phyloP scores from a whole-genome alignment of 2,797 vertebrate species.

The Eospalax fontanierii region DNA sequence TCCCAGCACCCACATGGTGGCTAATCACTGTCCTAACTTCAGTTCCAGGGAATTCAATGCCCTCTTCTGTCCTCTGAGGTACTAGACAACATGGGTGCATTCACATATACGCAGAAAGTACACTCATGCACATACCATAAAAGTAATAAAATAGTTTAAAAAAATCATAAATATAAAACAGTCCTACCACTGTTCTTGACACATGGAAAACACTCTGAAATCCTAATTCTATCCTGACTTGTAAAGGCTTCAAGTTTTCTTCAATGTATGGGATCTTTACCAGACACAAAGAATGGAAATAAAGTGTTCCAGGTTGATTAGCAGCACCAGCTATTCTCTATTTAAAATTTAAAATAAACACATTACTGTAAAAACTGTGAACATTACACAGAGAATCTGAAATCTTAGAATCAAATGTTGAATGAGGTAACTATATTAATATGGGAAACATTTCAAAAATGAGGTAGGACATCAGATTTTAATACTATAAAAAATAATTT shows the following conservation, averaged over 20 bases:
- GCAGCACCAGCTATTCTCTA: neutral
- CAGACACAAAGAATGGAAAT: slow-evolving; percentile 38
- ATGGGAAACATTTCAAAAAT: slow-evolving; percentile 58
- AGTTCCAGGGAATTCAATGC: too few relatives aligned
- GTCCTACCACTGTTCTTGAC: neutral
- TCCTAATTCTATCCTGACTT: slow-evolving; percentile 52
- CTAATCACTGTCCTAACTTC: too few relatives aligned
- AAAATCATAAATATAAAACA: slow-evolving; percentile 52
- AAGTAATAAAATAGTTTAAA: too few relatives aligned
- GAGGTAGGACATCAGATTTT: slow-evolving; percentile 32
- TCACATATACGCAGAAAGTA: too few relatives aligned
- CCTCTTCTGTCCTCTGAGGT: too few relatives aligned
- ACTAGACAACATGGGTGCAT: too few relatives aligned
- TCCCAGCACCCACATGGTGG: too few relatives aligned
- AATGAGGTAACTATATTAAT: neutral
- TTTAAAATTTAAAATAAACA: slow-evolving; percentile 69
- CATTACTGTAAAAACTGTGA: slow-evolving; percentile 52
- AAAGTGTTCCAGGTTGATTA: slow-evolving; percentile 36
- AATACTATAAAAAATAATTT: neutral
- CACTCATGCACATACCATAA: too few relatives aligned
- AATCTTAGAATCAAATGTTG: slow-evolving; percentile 65
- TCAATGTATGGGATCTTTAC: slow-evolving; percentile 6
- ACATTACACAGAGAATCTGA: slow-evolving; percentile 52
- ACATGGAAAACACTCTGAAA: slow-evolving; percentile 68
- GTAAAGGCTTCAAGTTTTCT: slow-evolving; percentile 3